Base-by-base conservation (phyloP, 2,888 invertebrate species). In the Invenusta paracnida region DNA sequence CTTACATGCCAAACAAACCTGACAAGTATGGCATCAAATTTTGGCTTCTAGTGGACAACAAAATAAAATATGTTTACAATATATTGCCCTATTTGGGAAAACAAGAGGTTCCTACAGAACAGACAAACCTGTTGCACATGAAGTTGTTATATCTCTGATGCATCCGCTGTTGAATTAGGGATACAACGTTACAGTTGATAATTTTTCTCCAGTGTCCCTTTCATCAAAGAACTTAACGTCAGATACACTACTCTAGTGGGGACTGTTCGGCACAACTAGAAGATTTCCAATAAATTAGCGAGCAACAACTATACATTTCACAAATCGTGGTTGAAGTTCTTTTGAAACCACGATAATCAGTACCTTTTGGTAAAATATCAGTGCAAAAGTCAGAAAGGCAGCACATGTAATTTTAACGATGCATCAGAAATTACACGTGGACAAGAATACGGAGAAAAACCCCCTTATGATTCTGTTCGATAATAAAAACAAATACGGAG, bases 31-130 rank as follows among this genome's bases (percentile, higher is more conserved):
- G 82, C n/a, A 29, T 82, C 2, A 82, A 82, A 82, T 82, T 82
- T 23, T 82, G 23, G 82, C 82, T 82, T 13, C 82, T 79, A 27
- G 79, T 79, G 23, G 79, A 79, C 29, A 79, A 79, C 29, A 28
- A 79, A 13, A 79, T 25, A 5, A 82, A 82, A 30, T 82, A 82
- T 82, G 31, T 82, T 30, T 82, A 29, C 82, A 82, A 82, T 82
- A 82, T 82, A 29, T 82, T 82, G 82, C 29, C 82, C 82, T 82
- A 82, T 30, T 82, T 82, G 31, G 82, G 82, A 28, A 82, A 82
- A 11, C 30, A 11, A 5, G 79, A 79, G 23, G 27, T 23, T 27
- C n/a, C n/a, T n/a, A n/a, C n/a, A n/a, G n/a, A n/a, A n/a, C n/a
- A 29, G 29, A 82, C 29, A 82, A 82, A 23, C 82, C 28, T 82